Base-by-base conservation (phyloP, 2,888 invertebrate genomes). In the Hemaris fuciformis region DNA sequence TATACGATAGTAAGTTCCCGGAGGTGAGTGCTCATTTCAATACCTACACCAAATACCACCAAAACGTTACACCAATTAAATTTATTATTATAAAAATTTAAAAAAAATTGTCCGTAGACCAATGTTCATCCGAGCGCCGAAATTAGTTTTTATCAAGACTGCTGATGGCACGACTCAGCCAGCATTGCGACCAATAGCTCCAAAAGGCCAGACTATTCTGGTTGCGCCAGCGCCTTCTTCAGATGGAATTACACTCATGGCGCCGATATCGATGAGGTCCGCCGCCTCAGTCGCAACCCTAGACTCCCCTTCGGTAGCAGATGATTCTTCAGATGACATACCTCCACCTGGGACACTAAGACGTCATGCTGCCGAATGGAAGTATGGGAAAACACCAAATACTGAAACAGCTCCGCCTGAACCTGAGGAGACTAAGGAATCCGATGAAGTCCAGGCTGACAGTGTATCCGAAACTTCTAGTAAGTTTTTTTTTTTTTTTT, bases 121-220 rank as follows among this genome's bases (percentile, higher is more conserved):
- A 61, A 90, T 93, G 88, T 93, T 93, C 69, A 91, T 93, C 18
- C 92, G 92, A 0, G 93, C 93, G 3, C 93, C 93, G 2, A 93
- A 93, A 63, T 75, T 93, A 58, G 93, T 93, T 1, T 93, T 93
- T 70, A 93, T 93, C 57, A 93, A 93, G 75, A 93, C 93, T 1
- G 76, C 87, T 0, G 93, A 92, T 66, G 89, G 88, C 0, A 81
- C 80, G 1, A 83, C 86, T 0, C 86, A 87, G 65, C 86, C 88
- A 0, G 84, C 87, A 0, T 74, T 93, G 2, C 75, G 91, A 5
- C 83, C 89, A 0, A 85, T 83, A 0, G 85, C 76, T 3, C 84
- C 90, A 0, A 91, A 92, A 66, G 88, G 91, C 1, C 93, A 93
- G 67, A 91, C 92, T 0, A 91, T 93, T 57, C 76, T 93, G 4